A percentile compares a stretch with the other conserved stretches of the same genome.
Evolutionary conservation across 2,888 invertebrate species (phyloP).

Genomic region (Drosophila maculinotata): DNA sequence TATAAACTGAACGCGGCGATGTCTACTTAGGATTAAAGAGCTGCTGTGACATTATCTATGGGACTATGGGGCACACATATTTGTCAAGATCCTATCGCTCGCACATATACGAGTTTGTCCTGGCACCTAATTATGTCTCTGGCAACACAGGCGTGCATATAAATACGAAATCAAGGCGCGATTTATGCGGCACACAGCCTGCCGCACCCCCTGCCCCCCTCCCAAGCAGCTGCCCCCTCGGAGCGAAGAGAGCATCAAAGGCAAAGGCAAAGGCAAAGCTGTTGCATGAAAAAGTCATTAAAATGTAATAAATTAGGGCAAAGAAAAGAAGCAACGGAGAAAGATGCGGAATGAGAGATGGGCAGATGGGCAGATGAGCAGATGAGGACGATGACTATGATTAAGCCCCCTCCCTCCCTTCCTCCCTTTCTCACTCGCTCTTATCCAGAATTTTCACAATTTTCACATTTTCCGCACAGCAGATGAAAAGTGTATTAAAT

Average conservation of each 20-base stretch:
- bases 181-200: conserved; percentile 55
- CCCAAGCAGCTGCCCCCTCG: not conserved
- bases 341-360: conserved; percentile 4
- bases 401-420: not conserved
- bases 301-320: conserved; percentile 77
- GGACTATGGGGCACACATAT: conserved; percentile 30
- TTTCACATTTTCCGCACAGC: conserved; percentile 43
- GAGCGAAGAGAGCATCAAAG: conserved; percentile 38
- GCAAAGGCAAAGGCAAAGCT: conserved; percentile 55
- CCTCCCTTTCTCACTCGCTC: not conserved
- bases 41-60: conserved; percentile 45
- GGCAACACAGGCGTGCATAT: conserved; percentile 56
- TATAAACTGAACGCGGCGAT: conserved; percentile 7
- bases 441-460: conserved; percentile 26
- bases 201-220: not conserved
- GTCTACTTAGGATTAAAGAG: conserved; percentile 17
- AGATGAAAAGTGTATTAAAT: conserved; percentile 77
- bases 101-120: conserved; percentile 25
- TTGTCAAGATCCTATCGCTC: conserved; percentile 72
- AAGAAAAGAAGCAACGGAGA: conserved; percentile 30
- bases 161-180: conserved; percentile 71
- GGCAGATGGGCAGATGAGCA: not conserved
- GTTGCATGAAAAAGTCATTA: conserved; percentile 75
- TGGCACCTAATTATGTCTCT: conserved; percentile 56
- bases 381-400: no score